These are phyloP conservation scores for Malurus elegans DNA, from an alignment of 2,113 vertebrate genomes.

Conservation along the genomic window DNA sequence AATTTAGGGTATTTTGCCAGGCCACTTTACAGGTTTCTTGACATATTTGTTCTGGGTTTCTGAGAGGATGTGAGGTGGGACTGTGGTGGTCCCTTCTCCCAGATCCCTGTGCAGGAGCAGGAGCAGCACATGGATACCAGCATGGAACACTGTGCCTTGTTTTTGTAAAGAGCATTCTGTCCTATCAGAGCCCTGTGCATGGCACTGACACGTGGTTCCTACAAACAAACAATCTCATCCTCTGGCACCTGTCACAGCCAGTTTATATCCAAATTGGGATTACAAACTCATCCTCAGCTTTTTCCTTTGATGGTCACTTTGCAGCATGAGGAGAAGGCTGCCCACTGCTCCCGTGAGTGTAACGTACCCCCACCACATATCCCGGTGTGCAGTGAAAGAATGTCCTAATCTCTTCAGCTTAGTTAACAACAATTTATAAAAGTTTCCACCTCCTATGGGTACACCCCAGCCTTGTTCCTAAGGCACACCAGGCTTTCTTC, in stretches of 20 bases:
- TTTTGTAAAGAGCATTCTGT: background rate
- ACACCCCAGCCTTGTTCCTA: background rate
- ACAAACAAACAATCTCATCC: background rate
- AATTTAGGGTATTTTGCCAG: background rate
- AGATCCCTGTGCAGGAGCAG: background rate
- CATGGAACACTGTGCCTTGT: background rate
- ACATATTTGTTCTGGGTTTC: background rate
- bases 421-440: background rate
- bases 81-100: background rate
- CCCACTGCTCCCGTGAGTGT: background rate
- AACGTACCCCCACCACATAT: background rate
- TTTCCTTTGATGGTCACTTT: background rate
- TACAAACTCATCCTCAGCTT: background rate
- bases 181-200: background rate
- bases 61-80: background rate
- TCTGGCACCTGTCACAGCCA: background rate
- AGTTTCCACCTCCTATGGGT: background rate
- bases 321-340: rapidly evolving
- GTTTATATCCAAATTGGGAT: background rate
- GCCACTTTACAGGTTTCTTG: background rate
- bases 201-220: rapidly evolving
- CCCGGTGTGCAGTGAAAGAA: background rate
- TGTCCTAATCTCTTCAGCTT: background rate
- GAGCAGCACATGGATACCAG: rapidly evolving
- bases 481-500: background rate